Conservation (phyloP, 2,888 invertebrate species). For the Drosophila meridionalis region DNA sequence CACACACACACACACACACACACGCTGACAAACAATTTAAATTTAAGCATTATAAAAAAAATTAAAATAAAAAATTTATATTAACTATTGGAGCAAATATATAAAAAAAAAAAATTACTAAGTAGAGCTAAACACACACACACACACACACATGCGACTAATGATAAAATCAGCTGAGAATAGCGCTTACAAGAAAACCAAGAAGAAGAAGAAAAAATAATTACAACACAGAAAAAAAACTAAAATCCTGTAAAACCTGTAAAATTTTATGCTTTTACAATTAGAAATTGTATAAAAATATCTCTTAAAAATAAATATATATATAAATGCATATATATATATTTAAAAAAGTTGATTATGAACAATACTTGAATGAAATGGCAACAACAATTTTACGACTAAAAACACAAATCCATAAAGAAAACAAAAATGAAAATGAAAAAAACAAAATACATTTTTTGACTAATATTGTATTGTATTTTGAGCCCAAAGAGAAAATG, state of each 20-base stretch:
- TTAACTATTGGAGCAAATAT: constrained; percentile 70
- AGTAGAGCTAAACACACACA: constrained; percentile 61
- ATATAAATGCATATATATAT: constrained; percentile 34
- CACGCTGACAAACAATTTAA: constrained; percentile 48
- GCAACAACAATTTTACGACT: constrained; percentile 65
- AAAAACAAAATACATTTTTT: constrained; percentile 61
- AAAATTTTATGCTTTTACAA: constrained; percentile 73
- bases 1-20: constrained; percentile 28
- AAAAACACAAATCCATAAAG: constrained; percentile 39
- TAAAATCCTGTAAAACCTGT: constrained; percentile 51
- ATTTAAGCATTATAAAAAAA: constrained; percentile 62
- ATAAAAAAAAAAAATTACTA: constrained; percentile 44
- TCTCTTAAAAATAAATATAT: constrained; percentile 30
- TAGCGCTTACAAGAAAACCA: constrained; percentile 35
- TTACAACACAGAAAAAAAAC: constrained; percentile 17
- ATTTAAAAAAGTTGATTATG: constrained; percentile 42
- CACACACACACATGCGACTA: constrained; percentile 44
- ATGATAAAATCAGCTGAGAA: constrained; percentile 39
- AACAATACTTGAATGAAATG: constrained; percentile 41
- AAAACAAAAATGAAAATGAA: constrained; percentile 45
- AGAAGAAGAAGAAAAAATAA: neutral
- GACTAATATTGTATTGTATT: constrained; percentile 76
- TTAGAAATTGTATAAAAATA: constrained; percentile 75
- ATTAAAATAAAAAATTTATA: constrained; percentile 32
- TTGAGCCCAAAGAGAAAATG: constrained; percentile 72